Evolutionary conservation across 2,888 invertebrate species (phyloP), one percentile per base, ranked within the genome.

Genomic region (Neoascia interrupta): DNA sequence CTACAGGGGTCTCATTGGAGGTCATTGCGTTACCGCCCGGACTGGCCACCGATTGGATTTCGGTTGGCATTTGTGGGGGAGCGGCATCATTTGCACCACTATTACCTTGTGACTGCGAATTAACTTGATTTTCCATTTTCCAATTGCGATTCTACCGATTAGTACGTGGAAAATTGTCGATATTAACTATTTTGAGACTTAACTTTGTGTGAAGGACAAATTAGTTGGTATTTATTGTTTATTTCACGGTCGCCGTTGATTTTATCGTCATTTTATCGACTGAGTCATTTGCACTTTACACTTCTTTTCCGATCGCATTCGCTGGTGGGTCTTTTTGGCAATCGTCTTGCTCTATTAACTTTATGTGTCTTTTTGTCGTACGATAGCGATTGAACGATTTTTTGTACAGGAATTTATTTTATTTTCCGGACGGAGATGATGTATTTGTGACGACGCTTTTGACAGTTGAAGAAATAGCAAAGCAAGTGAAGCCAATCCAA

Each of bases 131-230:
- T 19, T 76, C 70, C 76, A 70, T 70, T 8, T 23, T 18, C 5
- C 21, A 21, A 4, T 15, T 16, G 21, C 8, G 16, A 16, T 45
- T 39, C 13, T 28, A 23, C 16, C 39, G 5, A n/a, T n/a, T n/a
- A 15, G 16, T 18, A 4, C 18, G 2, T 6, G 23, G n/a, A 16
- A 5, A 43, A 19, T 3, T 18, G 34, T 51, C 43, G n/a, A 2
- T 6, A 47, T 34, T 36, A 34, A 63, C 43, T 41, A 28, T 58
- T 58, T 63, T 41, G 37, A 58, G 53, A 34, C 15, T 54, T 66
- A 76, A 70, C 64, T 70, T 70, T 70, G 64, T 76, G 76, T 60
- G 64, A 76, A 76, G 70, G 76, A 76, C 76, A 76, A 76, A 70
- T 60, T 51, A 64, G 58, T 53, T 64, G 43, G 51, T 54, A 21